Conservation (phyloP, 2,113 vertebrate species). For the Ia io region DNA sequence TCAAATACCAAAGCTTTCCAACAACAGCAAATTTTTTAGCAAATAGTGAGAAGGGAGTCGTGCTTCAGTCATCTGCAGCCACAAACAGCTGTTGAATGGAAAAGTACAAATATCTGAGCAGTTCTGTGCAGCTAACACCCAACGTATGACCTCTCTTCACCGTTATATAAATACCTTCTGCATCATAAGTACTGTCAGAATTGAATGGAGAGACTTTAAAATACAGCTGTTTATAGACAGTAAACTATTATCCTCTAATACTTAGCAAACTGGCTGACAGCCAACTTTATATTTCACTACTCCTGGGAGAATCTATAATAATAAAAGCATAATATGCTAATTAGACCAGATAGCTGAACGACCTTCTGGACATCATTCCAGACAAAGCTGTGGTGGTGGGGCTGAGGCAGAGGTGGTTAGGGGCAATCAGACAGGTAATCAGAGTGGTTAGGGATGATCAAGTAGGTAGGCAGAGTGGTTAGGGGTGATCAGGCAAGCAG, state of each 20-base stretch:
- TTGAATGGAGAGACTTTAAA: slow-evolving; percentile 75
- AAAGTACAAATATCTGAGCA: slow-evolving; percentile 65
- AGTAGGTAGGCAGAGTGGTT: no score
- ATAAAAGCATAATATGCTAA: no score
- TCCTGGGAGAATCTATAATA: slow-evolving; percentile 25
- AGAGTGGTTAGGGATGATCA: no score
- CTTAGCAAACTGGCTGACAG: slow-evolving; percentile 72
- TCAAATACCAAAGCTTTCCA: slow-evolving; percentile 20
- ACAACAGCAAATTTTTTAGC: not conserved
- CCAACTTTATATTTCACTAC: slow-evolving; percentile 67
- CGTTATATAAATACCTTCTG: slow-evolving; percentile 70
- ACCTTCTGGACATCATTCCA: no score
- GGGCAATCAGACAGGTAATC: no score
- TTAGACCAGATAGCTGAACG: no score
- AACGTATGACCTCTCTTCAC: slow-evolving; percentile 69
- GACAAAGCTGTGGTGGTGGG: no score
- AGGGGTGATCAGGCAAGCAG: no score
- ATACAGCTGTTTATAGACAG: slow-evolving; percentile 62
- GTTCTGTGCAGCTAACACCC: slow-evolving; percentile 62
- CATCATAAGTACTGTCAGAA: slow-evolving; percentile 69
- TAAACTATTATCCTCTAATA: slow-evolving; percentile 73
- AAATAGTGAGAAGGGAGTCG: not conserved
- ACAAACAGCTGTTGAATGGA: slow-evolving; percentile 22
- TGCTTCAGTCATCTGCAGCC: slow-evolving; percentile 22
- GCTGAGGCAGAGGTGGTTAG: no score